Evolutionary conservation across 2,888 invertebrate genomes (phyloP).

Genomic region (Catocala nupta): DNA sequence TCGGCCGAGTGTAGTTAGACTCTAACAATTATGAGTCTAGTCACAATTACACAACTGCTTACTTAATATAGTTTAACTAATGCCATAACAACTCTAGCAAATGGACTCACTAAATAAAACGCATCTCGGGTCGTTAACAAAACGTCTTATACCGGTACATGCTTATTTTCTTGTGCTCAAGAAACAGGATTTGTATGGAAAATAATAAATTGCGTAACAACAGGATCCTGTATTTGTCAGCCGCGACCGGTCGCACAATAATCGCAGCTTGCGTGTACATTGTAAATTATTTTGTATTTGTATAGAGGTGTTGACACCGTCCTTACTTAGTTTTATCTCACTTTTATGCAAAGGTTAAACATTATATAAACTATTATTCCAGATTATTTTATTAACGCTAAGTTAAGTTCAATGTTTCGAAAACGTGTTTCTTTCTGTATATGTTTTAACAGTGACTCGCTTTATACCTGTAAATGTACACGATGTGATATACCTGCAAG

Average conservation of each 20-base stretch:
- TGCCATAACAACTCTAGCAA: not conserved
- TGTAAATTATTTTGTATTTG: constrained; percentile 63
- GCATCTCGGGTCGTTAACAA: constrained; percentile 15
- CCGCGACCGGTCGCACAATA: constrained; percentile 72
- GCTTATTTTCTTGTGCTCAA: constrained; percentile 49
- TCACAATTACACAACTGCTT: not conserved
- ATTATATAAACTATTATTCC: too few species aligned
- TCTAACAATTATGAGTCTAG: too few species aligned
- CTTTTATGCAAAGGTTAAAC: too few species aligned
- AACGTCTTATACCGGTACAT: constrained; percentile 33
- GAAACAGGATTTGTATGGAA: constrained; percentile 56
- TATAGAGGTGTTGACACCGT: constrained; percentile 61
- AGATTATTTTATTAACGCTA: too few species aligned
- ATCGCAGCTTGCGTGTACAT: constrained; percentile 73
- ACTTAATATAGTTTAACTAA: not conserved
- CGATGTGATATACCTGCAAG: too few species aligned
- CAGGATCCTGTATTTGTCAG: constrained; percentile 81
- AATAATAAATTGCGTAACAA: constrained; percentile 78
- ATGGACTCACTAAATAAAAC: constrained; percentile 14
- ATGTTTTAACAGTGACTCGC: too few species aligned
- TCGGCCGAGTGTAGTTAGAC: too few species aligned
- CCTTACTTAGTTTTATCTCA: too few species aligned
- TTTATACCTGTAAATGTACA: too few species aligned
- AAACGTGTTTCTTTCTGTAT: too few species aligned
- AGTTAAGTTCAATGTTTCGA: too few species aligned